Evolutionary conservation across 1,140 invertebrate genomes (phyloP).

Genomic region (Ridgeia piscesae): DNA sequence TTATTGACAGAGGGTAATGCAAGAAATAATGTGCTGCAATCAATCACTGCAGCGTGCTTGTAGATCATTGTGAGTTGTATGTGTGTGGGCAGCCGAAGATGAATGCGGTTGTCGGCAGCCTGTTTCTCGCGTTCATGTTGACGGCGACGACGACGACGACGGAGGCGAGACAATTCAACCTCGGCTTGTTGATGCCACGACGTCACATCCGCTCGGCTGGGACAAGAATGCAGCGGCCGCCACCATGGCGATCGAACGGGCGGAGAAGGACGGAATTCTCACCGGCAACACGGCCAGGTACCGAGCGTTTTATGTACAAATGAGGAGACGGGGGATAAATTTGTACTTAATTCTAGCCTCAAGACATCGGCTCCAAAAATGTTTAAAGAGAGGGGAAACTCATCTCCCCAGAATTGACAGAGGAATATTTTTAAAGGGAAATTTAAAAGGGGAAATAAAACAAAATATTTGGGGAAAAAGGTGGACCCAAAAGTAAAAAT

Average conservation of each 20-base stretch:
- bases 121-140: not conserved
- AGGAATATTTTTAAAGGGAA: too few relatives aligned
- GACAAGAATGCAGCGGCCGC: slow-evolving; percentile 11
- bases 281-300: not conserved
- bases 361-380: too few relatives aligned
- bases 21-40: not conserved
- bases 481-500: too few relatives aligned
- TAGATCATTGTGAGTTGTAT: not conserved
- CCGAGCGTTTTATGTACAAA: not conserved
- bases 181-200: slow-evolving; percentile 8
- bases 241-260: not conserved
- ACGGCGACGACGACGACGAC: not conserved
- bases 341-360: too few relatives aligned
- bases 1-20: not conserved
- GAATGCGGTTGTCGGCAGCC: not conserved
- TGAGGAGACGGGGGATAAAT: too few relatives aligned
- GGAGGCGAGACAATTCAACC: not conserved
- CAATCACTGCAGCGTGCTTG: not conserved
- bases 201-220: slow-evolving; percentile 16
- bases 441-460: too few relatives aligned
- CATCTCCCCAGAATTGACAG: too few relatives aligned
- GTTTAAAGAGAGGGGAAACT: too few relatives aligned
- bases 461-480: too few relatives aligned
- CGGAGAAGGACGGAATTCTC: not conserved
- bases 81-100: not conserved